These are phyloP conservation scores for Leiothrix lutea DNA, from an alignment of 2,113 vertebrate species.

Conservation along the genomic window DNA sequence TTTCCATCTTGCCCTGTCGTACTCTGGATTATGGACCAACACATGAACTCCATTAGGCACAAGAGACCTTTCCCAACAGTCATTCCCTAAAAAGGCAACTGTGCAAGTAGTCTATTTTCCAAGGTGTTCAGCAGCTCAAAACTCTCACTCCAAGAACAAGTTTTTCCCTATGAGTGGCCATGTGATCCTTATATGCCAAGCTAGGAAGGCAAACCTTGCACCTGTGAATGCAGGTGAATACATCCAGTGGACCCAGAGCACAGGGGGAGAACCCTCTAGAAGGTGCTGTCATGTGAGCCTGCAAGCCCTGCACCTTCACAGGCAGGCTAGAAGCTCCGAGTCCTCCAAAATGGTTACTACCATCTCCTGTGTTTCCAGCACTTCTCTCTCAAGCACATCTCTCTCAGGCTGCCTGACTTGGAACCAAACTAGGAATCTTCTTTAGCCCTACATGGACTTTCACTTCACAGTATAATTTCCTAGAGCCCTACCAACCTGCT, in stretches of 20 bases:
- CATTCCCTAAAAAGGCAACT: neutral
- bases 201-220: neutral
- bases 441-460: neutral
- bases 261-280: neutral
- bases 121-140: neutral
- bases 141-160: neutral
- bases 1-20: neutral
- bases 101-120: neutral
- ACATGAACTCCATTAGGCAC: neutral
- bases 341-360: neutral
- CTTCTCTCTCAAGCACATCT: neutral
- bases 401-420: neutral
- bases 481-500: neutral
- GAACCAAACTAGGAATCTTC: neutral
- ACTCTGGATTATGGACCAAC: neutral
- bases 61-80: neutral
- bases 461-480: neutral
- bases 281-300: accelerated
- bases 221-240: neutral
- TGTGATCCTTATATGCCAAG: neutral
- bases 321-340: neutral
- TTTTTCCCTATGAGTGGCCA: neutral
- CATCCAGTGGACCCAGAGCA: neutral
- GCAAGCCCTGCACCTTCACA: neutral
- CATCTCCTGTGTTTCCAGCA: neutral